phyloP scores from a whole-genome alignment of 2,888 invertebrate species.

The Philopedon plagiatum region DNA sequence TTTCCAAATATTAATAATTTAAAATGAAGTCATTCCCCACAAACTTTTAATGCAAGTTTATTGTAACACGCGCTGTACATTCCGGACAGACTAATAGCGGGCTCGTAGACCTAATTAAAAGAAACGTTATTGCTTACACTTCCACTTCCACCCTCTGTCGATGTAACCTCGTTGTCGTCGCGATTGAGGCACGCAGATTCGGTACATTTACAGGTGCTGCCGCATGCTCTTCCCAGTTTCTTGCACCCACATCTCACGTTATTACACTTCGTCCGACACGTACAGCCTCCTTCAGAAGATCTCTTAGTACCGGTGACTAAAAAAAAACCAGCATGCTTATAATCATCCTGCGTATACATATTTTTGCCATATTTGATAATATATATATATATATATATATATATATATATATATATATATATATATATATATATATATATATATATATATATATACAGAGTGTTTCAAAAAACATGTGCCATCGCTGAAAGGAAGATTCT shows the following conservation, averaged over 20 bases:
- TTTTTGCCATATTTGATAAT: not conserved
- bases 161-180: slow-evolving; percentile 24
- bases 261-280: slow-evolving; percentile 74
- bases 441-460: slow-evolving; percentile 27
- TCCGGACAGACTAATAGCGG: too few relatives aligned
- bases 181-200: slow-evolving; percentile 67
- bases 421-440: not conserved
- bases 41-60: too few relatives aligned
- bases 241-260: slow-evolving; percentile 75
- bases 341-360: not conserved
- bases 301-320: slow-evolving; percentile 67
- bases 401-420: not conserved
- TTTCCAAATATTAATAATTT: too few relatives aligned
- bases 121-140: too few relatives aligned
- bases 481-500: too few relatives aligned
- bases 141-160: slow-evolving; percentile 12
- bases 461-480: too few relatives aligned
- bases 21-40: too few relatives aligned
- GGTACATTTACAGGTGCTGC: slow-evolving; percentile 72
- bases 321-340: not conserved
- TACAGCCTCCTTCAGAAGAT: slow-evolving; percentile 74
- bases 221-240: slow-evolving; percentile 70
- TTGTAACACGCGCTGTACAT: too few relatives aligned
- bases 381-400: not conserved
- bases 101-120: too few relatives aligned